Conservation (phyloP, 1,140 invertebrate species). For the Lanistes nyassanus region DNA sequence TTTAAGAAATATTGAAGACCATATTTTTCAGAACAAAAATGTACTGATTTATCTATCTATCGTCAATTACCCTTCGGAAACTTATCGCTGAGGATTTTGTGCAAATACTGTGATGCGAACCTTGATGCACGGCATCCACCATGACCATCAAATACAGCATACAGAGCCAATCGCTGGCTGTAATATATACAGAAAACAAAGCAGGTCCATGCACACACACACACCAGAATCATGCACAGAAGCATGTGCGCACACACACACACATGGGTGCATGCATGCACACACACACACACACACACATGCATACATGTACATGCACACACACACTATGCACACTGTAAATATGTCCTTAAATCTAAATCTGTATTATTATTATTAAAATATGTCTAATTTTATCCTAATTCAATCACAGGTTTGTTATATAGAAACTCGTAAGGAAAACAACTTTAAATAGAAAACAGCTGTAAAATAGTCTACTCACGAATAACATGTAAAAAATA, state of each 20-base stretch:
- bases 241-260: background rate
- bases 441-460: background rate
- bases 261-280: background rate
- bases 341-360: background rate
- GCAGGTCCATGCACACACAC: background rate
- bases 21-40: too few species aligned
- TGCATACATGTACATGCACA: conserved; percentile 1
- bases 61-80: conserved; percentile 67
- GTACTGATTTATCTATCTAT: background rate
- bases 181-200: conserved; percentile 34
- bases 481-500: background rate
- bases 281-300: conserved; percentile 9
- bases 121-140: conserved; percentile 67
- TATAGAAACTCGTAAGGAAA: too few species aligned
- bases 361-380: background rate
- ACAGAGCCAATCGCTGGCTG: conserved; percentile 63
- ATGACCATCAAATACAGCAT: conserved; percentile 70
- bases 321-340: background rate
- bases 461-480: background rate
- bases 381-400: background rate
- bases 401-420: too few species aligned
- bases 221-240: background rate
- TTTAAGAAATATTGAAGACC: too few species aligned
- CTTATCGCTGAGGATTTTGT: conserved; percentile 63
- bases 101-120: conserved; percentile 67